These are phyloP conservation scores for Drosophila picticornis DNA, from an alignment of 2,888 invertebrate genomes.

Conservation along the genomic window DNA sequence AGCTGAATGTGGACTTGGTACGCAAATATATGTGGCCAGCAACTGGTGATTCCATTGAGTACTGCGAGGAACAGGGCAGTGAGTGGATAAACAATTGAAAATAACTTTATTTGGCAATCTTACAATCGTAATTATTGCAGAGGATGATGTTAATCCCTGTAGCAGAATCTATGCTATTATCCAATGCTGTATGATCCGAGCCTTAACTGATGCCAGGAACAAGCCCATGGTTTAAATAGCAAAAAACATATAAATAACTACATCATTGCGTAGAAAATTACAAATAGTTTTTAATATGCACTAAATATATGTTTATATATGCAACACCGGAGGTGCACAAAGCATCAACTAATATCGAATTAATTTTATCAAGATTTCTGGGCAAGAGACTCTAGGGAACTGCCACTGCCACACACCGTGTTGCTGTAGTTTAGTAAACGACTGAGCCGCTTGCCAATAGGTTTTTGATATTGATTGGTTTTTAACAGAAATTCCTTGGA, in stretches of 20 bases:
- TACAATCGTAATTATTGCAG: constrained; percentile 51
- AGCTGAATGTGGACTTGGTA: constrained; percentile 84
- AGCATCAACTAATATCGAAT: constrained; percentile 8
- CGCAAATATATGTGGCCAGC: constrained; percentile 84
- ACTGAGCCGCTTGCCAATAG: constrained; percentile 92
- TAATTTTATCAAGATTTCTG: constrained; percentile 45
- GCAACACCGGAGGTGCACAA: constrained; percentile 26
- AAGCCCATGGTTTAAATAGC: constrained; percentile 62
- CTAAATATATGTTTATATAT: constrained; percentile 49
- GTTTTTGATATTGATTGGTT: constrained; percentile 91
- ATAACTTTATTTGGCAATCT: not conserved
- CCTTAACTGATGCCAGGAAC: constrained; percentile 82
- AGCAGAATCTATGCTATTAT: constrained; percentile 86
- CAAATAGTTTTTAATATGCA: constrained; percentile 36
- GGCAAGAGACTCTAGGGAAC: constrained; percentile 22
- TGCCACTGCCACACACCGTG: constrained; percentile 61
- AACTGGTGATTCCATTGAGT: constrained; percentile 81
- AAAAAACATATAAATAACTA: constrained; percentile 1
- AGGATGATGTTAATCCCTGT: constrained; percentile 85
- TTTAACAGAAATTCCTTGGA: constrained; percentile 95
- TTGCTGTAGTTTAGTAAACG: constrained; percentile 85
- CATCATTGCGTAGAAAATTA: constrained; percentile 43
- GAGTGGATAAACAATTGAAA: constrained; percentile 30
- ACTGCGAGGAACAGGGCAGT: constrained; percentile 82
- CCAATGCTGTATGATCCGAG: constrained; percentile 86